These are phyloP conservation scores for Acanthosepion esculentum DNA, from an alignment of 2,888 invertebrate genomes.

Conservation along the genomic window DNA sequence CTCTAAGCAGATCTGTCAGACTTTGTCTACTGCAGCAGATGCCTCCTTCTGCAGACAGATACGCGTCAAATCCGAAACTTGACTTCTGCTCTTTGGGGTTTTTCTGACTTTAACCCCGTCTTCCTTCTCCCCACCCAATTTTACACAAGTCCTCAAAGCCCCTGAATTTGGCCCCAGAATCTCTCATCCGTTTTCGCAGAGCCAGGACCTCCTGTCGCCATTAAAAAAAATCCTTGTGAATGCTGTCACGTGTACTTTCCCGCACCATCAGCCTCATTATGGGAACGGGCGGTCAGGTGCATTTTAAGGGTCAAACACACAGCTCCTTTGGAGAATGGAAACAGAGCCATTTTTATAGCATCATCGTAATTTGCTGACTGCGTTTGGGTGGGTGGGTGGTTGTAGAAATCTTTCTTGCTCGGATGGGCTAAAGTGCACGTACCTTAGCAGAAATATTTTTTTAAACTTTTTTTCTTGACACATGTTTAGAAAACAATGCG, in stretches of 20 bases:
- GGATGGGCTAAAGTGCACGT: background rate
- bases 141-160: background rate
- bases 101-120: background rate
- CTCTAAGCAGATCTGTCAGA: background rate
- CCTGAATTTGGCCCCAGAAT: background rate
- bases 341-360: constrained; percentile 1
- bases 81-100: background rate
- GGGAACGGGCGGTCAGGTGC: constrained; percentile 2
- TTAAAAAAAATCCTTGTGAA: background rate
- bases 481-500: background rate
- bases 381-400: background rate
- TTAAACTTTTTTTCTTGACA: background rate
- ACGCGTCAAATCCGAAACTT: background rate
- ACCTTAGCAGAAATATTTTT: background rate
- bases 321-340: background rate
- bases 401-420: background rate
- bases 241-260: background rate
- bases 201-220: background rate
- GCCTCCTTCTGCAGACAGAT: background rate
- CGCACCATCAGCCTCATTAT: background rate
- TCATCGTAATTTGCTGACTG: background rate
- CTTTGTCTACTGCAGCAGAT: background rate
- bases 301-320: background rate
- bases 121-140: background rate
- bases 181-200: constrained; percentile 33